phyloP scores from a whole-genome alignment of 2,888 invertebrate species.

The Phragmatobia fuliginosa region DNA sequence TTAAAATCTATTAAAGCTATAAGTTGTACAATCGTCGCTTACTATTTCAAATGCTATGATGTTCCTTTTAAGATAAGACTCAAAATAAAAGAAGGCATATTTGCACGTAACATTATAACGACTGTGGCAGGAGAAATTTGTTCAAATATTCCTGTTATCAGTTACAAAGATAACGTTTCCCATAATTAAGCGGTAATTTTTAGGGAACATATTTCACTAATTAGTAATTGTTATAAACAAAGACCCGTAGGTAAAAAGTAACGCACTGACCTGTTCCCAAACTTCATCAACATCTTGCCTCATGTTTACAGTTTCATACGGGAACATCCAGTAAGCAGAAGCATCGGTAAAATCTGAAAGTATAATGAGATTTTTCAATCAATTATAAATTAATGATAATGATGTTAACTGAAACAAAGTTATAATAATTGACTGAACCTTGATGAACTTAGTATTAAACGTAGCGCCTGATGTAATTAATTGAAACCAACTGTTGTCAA shows the following conservation, averaged over 20 bases:
- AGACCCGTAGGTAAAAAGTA: neutral
- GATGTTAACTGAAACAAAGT: neutral
- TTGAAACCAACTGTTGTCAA: neutral
- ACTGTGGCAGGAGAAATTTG: too few species aligned
- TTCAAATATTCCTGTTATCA: too few species aligned
- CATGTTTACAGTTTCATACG: conserved; percentile 93
- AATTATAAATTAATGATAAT: neutral
- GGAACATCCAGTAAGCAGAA: conserved; percentile 95
- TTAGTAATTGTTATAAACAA: neutral
- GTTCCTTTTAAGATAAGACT: neutral
- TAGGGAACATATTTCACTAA: neutral
- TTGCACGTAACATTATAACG: too few species aligned
- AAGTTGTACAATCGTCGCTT: too few species aligned
- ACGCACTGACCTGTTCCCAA: conserved; percentile 88
- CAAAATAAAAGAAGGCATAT: too few species aligned
- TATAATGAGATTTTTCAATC: neutral
- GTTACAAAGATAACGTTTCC: neutral
- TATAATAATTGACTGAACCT: neutral
- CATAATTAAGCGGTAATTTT: neutral
- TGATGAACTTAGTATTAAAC: neutral
- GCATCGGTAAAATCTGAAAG: conserved; percentile 94
- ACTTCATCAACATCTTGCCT: conserved; percentile 92
- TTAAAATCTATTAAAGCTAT: too few species aligned
- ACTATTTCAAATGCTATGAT: too few species aligned
- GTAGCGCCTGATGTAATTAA: conserved; percentile 10